These are phyloP conservation scores for Adelognathus sp. DNA, from an alignment of 2,888 invertebrate species.

Conservation along the genomic window DNA sequence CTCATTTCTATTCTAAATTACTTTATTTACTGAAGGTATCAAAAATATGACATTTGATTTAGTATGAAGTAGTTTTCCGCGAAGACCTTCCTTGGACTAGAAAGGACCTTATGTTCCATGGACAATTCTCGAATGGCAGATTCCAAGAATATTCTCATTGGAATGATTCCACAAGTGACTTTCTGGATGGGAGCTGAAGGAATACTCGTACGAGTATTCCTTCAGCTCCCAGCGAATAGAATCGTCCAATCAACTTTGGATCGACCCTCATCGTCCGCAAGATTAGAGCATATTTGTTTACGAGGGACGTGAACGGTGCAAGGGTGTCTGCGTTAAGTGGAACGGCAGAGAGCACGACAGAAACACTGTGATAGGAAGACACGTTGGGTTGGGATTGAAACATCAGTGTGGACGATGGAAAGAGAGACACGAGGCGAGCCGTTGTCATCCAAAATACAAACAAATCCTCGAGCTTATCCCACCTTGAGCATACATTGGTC, in stretches of 20 bases:
- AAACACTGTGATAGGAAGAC: neutral
- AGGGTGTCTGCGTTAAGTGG: neutral
- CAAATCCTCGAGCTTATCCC: constrained; percentile 64
- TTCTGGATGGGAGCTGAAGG: neutral
- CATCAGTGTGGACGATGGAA: neutral
- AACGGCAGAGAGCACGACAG: neutral
- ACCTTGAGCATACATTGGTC: neutral
- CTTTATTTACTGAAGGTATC: no score
- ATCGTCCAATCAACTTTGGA: constrained; percentile 45
- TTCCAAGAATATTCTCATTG: neutral
- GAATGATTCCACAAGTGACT: neutral
- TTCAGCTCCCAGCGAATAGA: neutral
- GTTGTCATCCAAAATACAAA: constrained; percentile 72
- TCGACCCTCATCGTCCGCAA: constrained; percentile 50
- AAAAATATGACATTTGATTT: no score
- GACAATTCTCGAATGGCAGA: neutral
- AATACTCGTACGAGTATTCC: neutral
- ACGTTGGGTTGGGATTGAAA: neutral
- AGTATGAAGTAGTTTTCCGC: no score
- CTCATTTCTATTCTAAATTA: no score
- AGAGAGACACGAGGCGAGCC: constrained; percentile 40
- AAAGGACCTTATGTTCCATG: no score
- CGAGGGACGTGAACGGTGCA: neutral
- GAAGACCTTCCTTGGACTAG: no score
- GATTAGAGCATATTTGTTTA: constrained; percentile 40